A percentile compares a stretch with the other conserved stretches of the same genome.
Conservation (phyloP, 2,113 vertebrate genomes). For the Atractosteus spatula region DNA sequence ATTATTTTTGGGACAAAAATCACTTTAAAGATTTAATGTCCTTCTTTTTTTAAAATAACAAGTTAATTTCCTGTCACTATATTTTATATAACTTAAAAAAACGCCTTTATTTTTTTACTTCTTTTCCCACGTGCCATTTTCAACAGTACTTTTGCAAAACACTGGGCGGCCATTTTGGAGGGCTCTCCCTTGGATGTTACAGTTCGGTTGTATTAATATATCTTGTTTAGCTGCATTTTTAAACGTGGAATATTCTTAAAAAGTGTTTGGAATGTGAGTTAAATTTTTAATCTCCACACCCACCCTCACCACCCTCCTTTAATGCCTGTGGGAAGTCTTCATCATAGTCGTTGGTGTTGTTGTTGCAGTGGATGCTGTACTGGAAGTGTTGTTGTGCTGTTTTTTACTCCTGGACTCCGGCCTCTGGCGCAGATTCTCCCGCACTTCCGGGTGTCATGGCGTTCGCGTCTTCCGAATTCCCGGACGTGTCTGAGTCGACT, state of each 20-base stretch:
- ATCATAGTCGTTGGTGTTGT: background rate
- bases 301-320: constrained; percentile 20
- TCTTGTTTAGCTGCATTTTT: background rate
- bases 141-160: constrained; percentile 52
- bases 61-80: constrained; percentile 50
- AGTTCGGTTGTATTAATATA: background rate
- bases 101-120: constrained; percentile 25
- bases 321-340: constrained; percentile 14
- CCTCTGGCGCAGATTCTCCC: constrained; percentile 52
- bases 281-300: background rate
- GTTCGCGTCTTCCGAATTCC: constrained; percentile 63
- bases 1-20: constrained; percentile 76
- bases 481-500: constrained; percentile 64
- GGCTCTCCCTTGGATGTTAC: constrained; percentile 31
- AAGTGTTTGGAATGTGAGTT: constrained; percentile 22
- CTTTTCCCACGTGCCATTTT: background rate
- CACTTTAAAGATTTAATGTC: constrained; percentile 64
- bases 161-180: constrained; percentile 74
- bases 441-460: constrained; percentile 48
- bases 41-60: constrained; percentile 44
- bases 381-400: constrained; percentile 17
- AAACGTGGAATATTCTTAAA: no score
- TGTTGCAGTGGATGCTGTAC: constrained; percentile 1
- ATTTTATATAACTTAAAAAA: constrained; percentile 35
- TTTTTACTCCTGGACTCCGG: constrained; percentile 53